A percentile compares a stretch with the other conserved stretches of the same genome.
phyloP scores from a whole-genome alignment of 1,140 invertebrate genomes.

The Homarus americanus region DNA sequence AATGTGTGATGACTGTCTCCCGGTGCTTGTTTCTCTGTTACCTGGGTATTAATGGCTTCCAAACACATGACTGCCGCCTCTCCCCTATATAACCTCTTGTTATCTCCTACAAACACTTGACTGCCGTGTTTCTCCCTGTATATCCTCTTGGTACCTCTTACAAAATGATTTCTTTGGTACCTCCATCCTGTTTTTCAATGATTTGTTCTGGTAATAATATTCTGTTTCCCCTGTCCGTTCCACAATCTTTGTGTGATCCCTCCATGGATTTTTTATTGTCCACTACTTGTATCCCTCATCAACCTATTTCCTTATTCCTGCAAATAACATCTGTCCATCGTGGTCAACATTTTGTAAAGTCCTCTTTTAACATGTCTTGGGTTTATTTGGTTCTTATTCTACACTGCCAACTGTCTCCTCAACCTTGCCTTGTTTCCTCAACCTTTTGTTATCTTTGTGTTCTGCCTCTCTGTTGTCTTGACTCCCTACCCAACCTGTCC shows the following conservation, averaged over 20 bases:
- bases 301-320: slow-evolving; percentile 28
- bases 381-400: slow-evolving; percentile 58
- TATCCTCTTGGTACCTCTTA: slow-evolving; percentile 38
- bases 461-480: slow-evolving; percentile 49
- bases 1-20: slow-evolving; percentile 69
- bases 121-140: slow-evolving; percentile 34
- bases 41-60: slow-evolving; percentile 51
- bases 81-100: slow-evolving; percentile 39
- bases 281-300: slow-evolving; percentile 53
- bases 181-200: slow-evolving; percentile 6
- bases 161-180: slow-evolving; percentile 49
- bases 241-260: slow-evolving; percentile 45
- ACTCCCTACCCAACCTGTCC: neutral
- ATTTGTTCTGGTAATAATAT: slow-evolving; percentile 29
- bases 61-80: slow-evolving; percentile 68
- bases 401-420: slow-evolving; percentile 54
- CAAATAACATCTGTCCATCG: slow-evolving; percentile 27
- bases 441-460: slow-evolving; percentile 48
- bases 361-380: slow-evolving; percentile 62
- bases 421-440: slow-evolving; percentile 48
- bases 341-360: slow-evolving; percentile 62
- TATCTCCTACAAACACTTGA: slow-evolving; percentile 23
- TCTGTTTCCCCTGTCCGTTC: slow-evolving; percentile 32
- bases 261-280: slow-evolving; percentile 38
- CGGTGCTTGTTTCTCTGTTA: slow-evolving; percentile 66